phyloP scores from a whole-genome alignment of 2,888 invertebrate genomes.

The Drosophila paramelanica region DNA sequence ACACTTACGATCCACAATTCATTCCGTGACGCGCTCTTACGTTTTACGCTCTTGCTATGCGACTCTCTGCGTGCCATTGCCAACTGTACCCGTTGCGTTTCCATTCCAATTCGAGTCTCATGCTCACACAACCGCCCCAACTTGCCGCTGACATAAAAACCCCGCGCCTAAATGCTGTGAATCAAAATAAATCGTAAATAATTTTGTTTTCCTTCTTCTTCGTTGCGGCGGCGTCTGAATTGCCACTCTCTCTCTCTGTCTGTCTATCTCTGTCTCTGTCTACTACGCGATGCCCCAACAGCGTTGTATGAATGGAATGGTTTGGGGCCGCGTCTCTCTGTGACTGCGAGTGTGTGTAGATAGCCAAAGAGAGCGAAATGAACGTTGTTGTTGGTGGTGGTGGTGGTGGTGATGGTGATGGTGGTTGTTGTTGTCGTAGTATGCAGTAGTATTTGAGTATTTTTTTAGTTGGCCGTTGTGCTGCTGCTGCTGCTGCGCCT shows the following conservation, averaged over 20 bases:
- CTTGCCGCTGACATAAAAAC: conserved; percentile 74
- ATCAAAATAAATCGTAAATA: conserved; percentile 80
- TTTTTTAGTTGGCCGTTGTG: conserved; percentile 43
- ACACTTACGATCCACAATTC: conserved; percentile 71
- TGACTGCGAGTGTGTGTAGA: conserved; percentile 5
- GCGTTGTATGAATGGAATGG: conserved; percentile 73
- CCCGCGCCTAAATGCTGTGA: conserved; percentile 35
- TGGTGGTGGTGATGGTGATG: background rate
- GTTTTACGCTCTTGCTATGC: background rate
- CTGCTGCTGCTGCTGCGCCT: conserved; percentile 57
- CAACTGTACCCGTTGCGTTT: conserved; percentile 61
- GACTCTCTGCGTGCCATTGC: conserved; percentile 63
- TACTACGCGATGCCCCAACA: conserved; percentile 52
- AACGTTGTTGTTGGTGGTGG: conserved; percentile 11
- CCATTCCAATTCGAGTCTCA: conserved; percentile 48
- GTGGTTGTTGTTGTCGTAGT: conserved; percentile 58
- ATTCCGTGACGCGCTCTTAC: conserved; percentile 54
- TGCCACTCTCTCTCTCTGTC: conserved; percentile 24
- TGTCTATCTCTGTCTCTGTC: conserved; percentile 56
- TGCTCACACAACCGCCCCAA: conserved; percentile 37
- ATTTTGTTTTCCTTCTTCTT: conserved; percentile 68
- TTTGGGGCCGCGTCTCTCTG: conserved; percentile 47
- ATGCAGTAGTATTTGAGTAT: conserved; percentile 73
- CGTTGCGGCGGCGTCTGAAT: conserved; percentile 29
- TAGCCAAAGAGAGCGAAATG: conserved; percentile 31